A percentile compares a stretch with the other conserved stretches of the same genome.
phyloP scores from a whole-genome alignment of 2,888 invertebrate species.

The Chouioia cunea region DNA sequence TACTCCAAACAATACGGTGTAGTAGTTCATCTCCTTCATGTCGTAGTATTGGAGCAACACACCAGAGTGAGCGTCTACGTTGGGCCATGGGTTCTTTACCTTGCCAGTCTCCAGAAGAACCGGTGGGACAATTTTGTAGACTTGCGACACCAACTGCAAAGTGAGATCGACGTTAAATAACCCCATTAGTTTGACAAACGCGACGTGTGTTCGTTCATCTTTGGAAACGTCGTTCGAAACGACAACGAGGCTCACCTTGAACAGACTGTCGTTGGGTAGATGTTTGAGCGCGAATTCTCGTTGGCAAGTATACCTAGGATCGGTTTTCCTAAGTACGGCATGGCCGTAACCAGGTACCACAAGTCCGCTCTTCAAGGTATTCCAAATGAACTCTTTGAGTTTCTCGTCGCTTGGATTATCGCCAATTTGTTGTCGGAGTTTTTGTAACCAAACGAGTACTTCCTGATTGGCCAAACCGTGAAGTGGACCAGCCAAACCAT shows the following conservation, averaged over 20 bases:
- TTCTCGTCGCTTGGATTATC: constrained; percentile 89
- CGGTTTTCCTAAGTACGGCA: constrained; percentile 95
- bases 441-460: constrained; percentile 91
- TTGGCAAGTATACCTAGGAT: constrained; percentile 92
- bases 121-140: constrained; percentile 94
- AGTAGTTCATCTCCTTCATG: constrained; percentile 90
- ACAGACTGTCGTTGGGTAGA: constrained; percentile 90
- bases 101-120: constrained; percentile 93
- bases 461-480: constrained; percentile 97
- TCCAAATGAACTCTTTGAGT: constrained; percentile 97
- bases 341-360: constrained; percentile 98
- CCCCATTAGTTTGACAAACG: not conserved
- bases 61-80: constrained; percentile 97
- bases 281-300: constrained; percentile 95
- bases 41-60: constrained; percentile 81
- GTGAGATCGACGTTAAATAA: constrained; percentile 6
- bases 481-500: constrained; percentile 94
- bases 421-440: constrained; percentile 87
- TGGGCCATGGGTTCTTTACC: constrained; percentile 98
- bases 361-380: constrained; percentile 93
- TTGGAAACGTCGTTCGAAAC: not conserved
- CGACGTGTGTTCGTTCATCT: not conserved
- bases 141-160: constrained; percentile 82
- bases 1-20: constrained; percentile 91
- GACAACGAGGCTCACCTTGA: constrained; percentile 73